phyloP scores from a whole-genome alignment of 2,113 vertebrate genomes.

The Dendropsophus ebraccatus region DNA sequence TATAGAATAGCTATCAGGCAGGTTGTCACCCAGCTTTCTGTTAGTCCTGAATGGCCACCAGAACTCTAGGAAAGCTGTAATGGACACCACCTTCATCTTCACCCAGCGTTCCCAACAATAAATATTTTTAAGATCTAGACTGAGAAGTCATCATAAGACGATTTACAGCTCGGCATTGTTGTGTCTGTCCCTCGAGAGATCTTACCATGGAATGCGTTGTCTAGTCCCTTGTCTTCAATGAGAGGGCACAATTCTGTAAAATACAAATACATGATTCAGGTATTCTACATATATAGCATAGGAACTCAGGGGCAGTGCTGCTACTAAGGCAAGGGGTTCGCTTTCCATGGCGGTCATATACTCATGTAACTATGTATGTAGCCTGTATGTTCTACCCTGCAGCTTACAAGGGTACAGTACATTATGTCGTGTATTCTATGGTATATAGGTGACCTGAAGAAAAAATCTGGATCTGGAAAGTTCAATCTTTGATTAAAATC shows the following conservation, averaged over 20 bases:
- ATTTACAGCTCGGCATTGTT: not conserved
- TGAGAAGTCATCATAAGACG: not conserved
- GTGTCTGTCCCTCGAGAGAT: no score
- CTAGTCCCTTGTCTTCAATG: not conserved
- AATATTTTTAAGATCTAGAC: not conserved
- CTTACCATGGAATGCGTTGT: conserved; percentile 5
- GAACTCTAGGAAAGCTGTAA: not conserved
- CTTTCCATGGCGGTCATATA: not conserved
- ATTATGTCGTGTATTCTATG: no score
- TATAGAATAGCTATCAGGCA: no score
- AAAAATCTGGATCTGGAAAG: no score
- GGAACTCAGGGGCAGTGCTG: not conserved
- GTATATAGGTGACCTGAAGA: no score
- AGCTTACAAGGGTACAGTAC: no score
- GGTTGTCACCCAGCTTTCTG: no score
- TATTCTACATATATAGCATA: not conserved
- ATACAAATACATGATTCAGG: not conserved
- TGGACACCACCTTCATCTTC: not conserved
- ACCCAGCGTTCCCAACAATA: not conserved
- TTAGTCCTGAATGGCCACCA: no score
- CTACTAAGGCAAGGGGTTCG: no score
- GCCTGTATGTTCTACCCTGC: no score
- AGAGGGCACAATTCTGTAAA: conserved; percentile 18
- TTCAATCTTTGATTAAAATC: no score
- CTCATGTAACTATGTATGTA: no score